Evolutionary conservation across 2,113 vertebrate genomes (phyloP), one percentile per base, ranked within the genome.

Genomic region (Copsychus sechellarum): DNA sequence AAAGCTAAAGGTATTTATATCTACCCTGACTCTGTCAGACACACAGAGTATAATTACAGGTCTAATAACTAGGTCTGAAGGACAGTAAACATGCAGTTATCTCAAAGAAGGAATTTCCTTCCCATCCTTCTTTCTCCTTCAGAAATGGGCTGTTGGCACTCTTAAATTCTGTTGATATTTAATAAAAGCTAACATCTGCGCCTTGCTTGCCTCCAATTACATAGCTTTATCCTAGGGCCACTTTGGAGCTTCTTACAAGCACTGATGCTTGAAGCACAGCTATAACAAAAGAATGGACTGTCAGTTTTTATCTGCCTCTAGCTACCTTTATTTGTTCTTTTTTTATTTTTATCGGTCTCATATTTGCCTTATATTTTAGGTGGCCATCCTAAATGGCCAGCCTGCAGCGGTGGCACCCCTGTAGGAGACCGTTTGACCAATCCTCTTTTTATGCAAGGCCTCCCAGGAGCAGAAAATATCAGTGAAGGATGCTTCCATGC

Each of bases 171-270:
- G 58, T 73, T 95, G 93, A 96, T 97, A 95, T 89, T 97, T 97
- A 97, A 96, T 95, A 97, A 97, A 96, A 98, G 92, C 67, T 81
- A 97, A 73, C 84, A 94, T 97, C 97, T 97, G 91, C 88, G 91
- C 69, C 89, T 94, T 87, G 73, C 65, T 87, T 94, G 81, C 66
- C 93, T 97, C 79, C 72, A 95, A 97, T 96, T 92, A 97, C 48
- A 96, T 33, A 89, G 57, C 73, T 90, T 90, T 90, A 2, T 95
- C 86, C 93, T 92, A 92, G 89, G 69, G 70, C 95, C 93, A 92
- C 62, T 92, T 87, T 81, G 79, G 76, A 80, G 80, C 48, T 92
- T 86, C 92, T 94, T 81, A 66, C 45, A 81, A 17, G 76, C 82
- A 6, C 66, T 67, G 87, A 93, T 86, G 94, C 94, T 97, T 88